These are phyloP conservation scores for Prenolepis imparis DNA, from an alignment of 2,888 invertebrate genomes.

Conservation along the genomic window DNA sequence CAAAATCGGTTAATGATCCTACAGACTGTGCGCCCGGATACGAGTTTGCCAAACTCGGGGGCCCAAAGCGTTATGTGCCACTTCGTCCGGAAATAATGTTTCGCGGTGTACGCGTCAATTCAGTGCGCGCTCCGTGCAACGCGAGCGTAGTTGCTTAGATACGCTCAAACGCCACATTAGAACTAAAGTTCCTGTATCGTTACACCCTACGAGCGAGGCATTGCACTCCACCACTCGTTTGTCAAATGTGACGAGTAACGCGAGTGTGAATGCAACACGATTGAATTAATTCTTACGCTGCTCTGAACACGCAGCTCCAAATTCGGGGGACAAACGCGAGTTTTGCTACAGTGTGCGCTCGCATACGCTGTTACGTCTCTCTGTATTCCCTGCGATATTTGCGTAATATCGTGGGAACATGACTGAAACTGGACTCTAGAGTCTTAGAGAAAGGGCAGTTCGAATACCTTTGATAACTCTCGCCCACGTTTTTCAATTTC, in stretches of 20 bases:
- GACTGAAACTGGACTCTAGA: not conserved
- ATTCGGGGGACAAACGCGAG: not conserved
- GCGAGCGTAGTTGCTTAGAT: not conserved
- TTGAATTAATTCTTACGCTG: not conserved
- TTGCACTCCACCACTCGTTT: conserved; percentile 1
- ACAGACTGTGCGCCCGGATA: conserved; percentile 25
- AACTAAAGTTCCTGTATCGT: conserved; percentile 27
- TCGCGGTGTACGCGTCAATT: conserved; percentile 12
- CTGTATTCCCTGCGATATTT: not conserved
- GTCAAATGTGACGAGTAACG: not conserved
- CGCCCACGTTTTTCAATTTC: not conserved
- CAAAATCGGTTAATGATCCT: conserved; percentile 56
- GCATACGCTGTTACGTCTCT: not conserved
- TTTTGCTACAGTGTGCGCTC: not conserved
- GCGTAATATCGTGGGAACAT: conserved; percentile 16
- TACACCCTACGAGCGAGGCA: not conserved
- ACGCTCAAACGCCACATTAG: conserved; percentile 16
- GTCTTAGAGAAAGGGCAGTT: not conserved
- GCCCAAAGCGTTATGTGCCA: conserved; percentile 52
- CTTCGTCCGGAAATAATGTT: conserved; percentile 66
- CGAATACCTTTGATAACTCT: conserved; percentile 23
- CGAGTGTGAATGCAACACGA: not conserved
- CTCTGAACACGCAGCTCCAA: not conserved
- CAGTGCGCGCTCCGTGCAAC: not conserved
- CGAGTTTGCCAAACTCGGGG: conserved; percentile 59